Evolutionary conservation across 2,888 invertebrate species (phyloP).

Genomic region (Philereme transversata): DNA sequence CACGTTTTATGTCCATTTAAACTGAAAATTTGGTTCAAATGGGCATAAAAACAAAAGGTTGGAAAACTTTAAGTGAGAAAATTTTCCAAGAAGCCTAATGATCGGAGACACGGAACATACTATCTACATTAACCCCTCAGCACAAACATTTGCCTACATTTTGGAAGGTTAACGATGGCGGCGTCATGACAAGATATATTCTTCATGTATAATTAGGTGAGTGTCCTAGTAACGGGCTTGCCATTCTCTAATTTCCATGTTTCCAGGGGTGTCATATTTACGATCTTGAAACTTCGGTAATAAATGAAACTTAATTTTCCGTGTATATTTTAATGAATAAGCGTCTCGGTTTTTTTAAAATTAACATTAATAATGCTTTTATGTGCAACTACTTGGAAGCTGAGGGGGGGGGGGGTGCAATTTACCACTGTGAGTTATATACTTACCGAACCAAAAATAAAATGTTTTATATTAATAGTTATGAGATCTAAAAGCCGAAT

Average conservation of each 20-base stretch:
- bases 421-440: too few species aligned
- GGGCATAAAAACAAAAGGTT: constrained; percentile 10
- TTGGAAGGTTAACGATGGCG: constrained; percentile 44
- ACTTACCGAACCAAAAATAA: background rate
- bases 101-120: constrained; percentile 56
- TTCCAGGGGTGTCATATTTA: background rate
- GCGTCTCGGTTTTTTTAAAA: background rate
- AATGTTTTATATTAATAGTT: background rate
- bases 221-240: constrained; percentile 4
- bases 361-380: background rate
- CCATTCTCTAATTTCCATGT: background rate
- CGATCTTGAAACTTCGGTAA: too few species aligned
- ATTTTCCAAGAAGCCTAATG: constrained; percentile 59
- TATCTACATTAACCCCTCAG: constrained; percentile 47
- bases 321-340: too few species aligned
- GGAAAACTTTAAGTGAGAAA: constrained; percentile 59
- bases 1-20: constrained; percentile 54
- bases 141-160: constrained; percentile 44
- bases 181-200: constrained; percentile 20
- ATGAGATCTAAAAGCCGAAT: constrained; percentile 6
- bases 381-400: too few species aligned
- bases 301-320: too few species aligned
- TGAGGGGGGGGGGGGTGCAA: too few species aligned
- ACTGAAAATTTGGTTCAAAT: constrained; percentile 42
- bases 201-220: constrained; percentile 17